Conservation (phyloP, 2,888 invertebrate genomes). For the Apamea monoglypha region DNA sequence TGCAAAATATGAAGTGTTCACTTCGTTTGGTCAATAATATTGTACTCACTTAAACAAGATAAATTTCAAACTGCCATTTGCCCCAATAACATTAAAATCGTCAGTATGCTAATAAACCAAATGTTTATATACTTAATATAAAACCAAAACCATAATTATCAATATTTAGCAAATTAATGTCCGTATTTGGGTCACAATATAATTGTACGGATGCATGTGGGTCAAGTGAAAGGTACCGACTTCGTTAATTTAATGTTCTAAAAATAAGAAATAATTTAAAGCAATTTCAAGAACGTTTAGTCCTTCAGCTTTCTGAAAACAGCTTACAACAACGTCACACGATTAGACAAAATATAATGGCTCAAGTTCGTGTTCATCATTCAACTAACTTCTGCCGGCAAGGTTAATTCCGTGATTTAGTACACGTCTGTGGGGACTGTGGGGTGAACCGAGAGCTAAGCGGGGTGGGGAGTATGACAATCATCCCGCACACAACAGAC, state of each 20-base stretch:
- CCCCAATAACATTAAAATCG: background rate
- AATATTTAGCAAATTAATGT: too few species aligned
- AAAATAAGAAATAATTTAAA: background rate
- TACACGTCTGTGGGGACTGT: constrained; percentile 39
- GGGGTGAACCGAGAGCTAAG: background rate
- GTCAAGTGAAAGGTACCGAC: background rate
- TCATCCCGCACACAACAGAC: constrained; percentile 58
- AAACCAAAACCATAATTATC: background rate
- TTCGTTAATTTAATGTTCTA: background rate
- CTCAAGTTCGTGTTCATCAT: constrained; percentile 62
- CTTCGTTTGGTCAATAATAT: background rate
- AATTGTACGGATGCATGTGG: background rate
- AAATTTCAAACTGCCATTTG: background rate
- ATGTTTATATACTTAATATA: too few species aligned
- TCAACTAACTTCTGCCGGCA: constrained; percentile 60
- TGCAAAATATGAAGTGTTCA: background rate
- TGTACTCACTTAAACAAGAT: background rate
- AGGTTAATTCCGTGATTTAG: constrained; percentile 66
- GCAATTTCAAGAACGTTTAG: background rate
- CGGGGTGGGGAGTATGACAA: constrained; percentile 47
- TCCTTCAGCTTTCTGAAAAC: background rate
- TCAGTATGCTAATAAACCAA: background rate
- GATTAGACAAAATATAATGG: constrained; percentile 52
- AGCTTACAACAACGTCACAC: constrained; percentile 7
- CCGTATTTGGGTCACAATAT: background rate